Evolutionary conservation across 2,888 invertebrate species (phyloP), one percentile per base, ranked within the genome.

Genomic region (Torymus texanus): DNA sequence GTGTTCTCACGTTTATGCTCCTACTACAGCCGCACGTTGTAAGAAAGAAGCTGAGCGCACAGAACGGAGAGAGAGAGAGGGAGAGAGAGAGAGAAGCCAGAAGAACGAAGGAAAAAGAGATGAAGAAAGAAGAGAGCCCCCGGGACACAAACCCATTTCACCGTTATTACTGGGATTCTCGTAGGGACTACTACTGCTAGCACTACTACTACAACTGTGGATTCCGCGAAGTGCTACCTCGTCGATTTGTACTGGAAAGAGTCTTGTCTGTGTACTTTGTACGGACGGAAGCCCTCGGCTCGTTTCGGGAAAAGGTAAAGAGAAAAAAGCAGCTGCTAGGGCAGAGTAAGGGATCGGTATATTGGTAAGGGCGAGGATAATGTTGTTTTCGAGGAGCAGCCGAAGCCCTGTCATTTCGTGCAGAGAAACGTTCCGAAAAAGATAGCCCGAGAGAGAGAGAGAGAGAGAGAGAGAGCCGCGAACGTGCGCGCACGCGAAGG

Each of bases 91-190:
- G 51, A 51, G 67, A 77, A 63, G 74, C 14, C 13, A 58, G 65
- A 65, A 41, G 66, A 65, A 58, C 12, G 21, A 24, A 55, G 56
- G n/a, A 55, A 21, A n/a, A 21, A 53, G 59, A n/a, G 68, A 53
- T 29, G 50, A 56, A 24, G 55, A 51, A 56, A 75, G 29, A 71
- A 65, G 67, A 62, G 50, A 50, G 79, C 53, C 84, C 84, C 79
- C 83, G 78, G 85, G 85, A 82, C 79, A 83, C 81, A 84, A 85
- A 85, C 83, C 84, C 84, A 85, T 87, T 86, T 84, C 83, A 82
- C 84, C 83, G 85, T 87, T 86, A 87, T 86, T 85, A 84, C 80
- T 78, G 75, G 68, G 80, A 73, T 77, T 41, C 41, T 41, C 41
- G 41, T 8, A 5, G 10, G 41, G 41, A 8, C 41, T 41, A 29